Evolutionary conservation across 2,797 vertebrate species (phyloP), one percentile per base, ranked within the genome.

Genomic region (Scleropages formosus): DNA sequence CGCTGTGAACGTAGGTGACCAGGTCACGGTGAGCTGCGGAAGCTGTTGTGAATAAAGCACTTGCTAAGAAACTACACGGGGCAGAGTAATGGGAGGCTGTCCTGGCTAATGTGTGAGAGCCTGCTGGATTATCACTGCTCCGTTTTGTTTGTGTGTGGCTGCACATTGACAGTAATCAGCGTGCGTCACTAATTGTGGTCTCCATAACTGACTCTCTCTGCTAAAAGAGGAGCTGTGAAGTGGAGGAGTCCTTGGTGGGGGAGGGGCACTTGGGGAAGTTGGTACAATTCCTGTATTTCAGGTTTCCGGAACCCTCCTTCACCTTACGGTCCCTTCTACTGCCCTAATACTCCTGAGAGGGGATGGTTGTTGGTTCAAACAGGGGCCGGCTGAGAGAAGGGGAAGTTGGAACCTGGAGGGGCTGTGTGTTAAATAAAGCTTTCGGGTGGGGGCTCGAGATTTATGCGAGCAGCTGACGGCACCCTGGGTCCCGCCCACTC

Each of bases 401-500:
- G 20, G 15, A 7, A n/a, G 58, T 4, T 9, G 0, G 24, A n/a
- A n/a, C 12, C 4, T 7, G 7, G 49, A 6, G 47, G 67, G 53
- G 62, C 13, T 31, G 16, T 51, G 9, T 27, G 53, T 68, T 75
- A 22, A 39, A 67, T 67, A 74, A 74, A 74, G 49, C 46, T 31
- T 18, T 22, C 18, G 22, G 46, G 72, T n/a, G 49, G 62, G 79
- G 60, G 56, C 64, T 70, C 82, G 82, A 85, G 88, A 89, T 90
- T 90, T 89, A 91, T 91, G 85, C 89, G 84, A 88, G 90, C 89
- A 90, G 90, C 89, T 90, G 90, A 88, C 78, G 66, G 76, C 74
- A 65, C 72, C 10, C 65, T 56, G 61, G 47, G 60, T 77, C 81
- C 82, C 73, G 74, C 46, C 71, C 77, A 79, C 74, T 77, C 68